Base-by-base conservation (phyloP, 2,113 vertebrate species). In the Balaenoptera acutorostrata region DNA sequence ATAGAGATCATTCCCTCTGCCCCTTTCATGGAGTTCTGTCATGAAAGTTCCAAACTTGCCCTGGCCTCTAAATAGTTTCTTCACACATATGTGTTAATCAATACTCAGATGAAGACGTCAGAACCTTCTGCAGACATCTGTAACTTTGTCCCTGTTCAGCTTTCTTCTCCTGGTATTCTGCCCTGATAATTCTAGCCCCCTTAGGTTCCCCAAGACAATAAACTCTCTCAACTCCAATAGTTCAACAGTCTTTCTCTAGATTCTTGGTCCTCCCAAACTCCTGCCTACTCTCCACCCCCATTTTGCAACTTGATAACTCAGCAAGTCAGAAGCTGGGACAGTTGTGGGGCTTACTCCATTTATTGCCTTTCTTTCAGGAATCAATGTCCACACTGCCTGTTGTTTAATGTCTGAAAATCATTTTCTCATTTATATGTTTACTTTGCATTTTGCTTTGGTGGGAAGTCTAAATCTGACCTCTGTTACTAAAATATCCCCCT, bases 341-440 rank as follows among this genome's bases (percentile, higher is more conserved):
- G 6, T 36, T 72, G 33, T 9, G 8, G 11, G 12, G 39, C 20
- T 95, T 12, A 21, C 4, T 64, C 15, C 29, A 66, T 29, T 83
- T 72, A 41, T 57, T 78, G 49, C 6, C 25, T 2, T 52, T 77
- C 44, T 33, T 92, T 74, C 18, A 36, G 14, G 9, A 21, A 18
- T n/a, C n/a, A 55, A 2, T n/a, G 0, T 17, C 13, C 33, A 4
- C 1, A 61, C 11, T 75, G 27, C 8, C 12, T 68, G 1, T 44
- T 66, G 6, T 29, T 77, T 11, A 41, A 9, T 25, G 5, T 14
- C 18, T 52, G 25, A 36, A 86, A 46, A 69, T 2, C 9, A 57
- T 6, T 83, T 82, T n/a, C 6, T 78, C 46, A 2, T 39, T 8
- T 25, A 4, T n/a, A 55, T 55, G 25, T 55, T 12, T 88, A 25